phyloP scores from a whole-genome alignment of 2,113 vertebrate species.

The Psephotus haematonotus region DNA sequence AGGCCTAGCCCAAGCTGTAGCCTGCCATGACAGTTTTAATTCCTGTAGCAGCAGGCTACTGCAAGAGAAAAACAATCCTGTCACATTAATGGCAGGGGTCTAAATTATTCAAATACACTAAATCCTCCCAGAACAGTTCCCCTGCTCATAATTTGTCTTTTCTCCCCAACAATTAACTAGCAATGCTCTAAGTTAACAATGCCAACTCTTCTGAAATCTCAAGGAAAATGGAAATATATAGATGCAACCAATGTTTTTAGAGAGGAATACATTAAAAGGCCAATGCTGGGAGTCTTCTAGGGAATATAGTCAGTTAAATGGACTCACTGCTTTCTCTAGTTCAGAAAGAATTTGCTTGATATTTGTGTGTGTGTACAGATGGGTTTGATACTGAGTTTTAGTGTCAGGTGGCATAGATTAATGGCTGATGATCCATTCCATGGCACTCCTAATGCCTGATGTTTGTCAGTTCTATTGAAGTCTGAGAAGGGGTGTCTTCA shows the following conservation, averaged over 20 bases:
- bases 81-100: slow-evolving; percentile 91
- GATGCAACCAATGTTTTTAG: neutral
- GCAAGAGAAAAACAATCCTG: slow-evolving; percentile 95
- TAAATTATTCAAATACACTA: slow-evolving; percentile 99
- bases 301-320: neutral
- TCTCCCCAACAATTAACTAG: slow-evolving; percentile 93
- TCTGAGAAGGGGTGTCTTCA: neutral
- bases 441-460: neutral
- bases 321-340: neutral
- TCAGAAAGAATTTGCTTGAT: neutral
- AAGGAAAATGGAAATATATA: slow-evolving; percentile 33
- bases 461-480: neutral
- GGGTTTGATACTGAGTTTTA: neutral
- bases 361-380: neutral
- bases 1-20: slow-evolving; percentile 79
- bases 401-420: neutral
- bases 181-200: slow-evolving; percentile 94
- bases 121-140: slow-evolving; percentile 89
- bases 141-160: slow-evolving; percentile 97
- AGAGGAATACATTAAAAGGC: neutral
- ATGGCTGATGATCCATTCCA: rapidly evolving
- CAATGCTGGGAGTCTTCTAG: neutral
- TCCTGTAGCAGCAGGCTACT: slow-evolving; percentile 91
- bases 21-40: slow-evolving; percentile 85
- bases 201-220: slow-evolving; percentile 86